These are phyloP conservation scores for Lagopus leucura DNA, from an alignment of 2,113 vertebrate genomes.

Conservation along the genomic window DNA sequence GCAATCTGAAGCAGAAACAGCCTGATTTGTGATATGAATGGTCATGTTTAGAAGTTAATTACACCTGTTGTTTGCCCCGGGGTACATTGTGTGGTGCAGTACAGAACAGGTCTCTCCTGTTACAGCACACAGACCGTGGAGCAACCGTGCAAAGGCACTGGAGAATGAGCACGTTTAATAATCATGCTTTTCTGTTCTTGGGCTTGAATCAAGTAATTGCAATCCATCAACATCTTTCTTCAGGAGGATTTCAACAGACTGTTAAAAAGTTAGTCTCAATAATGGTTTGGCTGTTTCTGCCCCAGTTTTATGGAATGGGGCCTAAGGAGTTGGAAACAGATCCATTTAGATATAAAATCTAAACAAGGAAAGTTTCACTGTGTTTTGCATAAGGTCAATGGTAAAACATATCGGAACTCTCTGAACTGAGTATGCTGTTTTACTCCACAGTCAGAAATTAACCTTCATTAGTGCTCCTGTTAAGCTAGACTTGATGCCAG, in stretches of 20 bases:
- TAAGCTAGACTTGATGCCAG: not conserved
- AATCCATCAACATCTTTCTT: not conserved
- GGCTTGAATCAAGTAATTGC: not conserved
- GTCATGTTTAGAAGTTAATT: not conserved
- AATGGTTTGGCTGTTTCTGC: not conserved
- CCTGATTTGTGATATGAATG: not conserved
- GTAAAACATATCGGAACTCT: not conserved
- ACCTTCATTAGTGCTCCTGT: not conserved
- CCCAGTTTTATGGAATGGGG: not conserved
- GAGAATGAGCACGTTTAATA: not conserved
- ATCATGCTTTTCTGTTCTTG: not conserved
- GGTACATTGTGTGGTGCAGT: not conserved
- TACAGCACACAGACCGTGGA: not conserved
- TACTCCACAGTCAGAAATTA: not conserved
- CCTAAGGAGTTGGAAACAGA: not conserved
- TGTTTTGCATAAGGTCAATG: not conserved
- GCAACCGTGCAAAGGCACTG: not conserved
- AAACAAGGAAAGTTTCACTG: not conserved
- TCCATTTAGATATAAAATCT: not conserved
- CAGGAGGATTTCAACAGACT: not conserved
- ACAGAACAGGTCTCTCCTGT: not conserved
- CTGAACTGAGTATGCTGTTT: not conserved
- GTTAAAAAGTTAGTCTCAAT: not conserved
- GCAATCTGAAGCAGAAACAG: not conserved
- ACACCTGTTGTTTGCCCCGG: not conserved